Evolutionary conservation across 2,113 vertebrate genomes (phyloP), one percentile per base, ranked within the genome.

Genomic region (Centropus unirufus): DNA sequence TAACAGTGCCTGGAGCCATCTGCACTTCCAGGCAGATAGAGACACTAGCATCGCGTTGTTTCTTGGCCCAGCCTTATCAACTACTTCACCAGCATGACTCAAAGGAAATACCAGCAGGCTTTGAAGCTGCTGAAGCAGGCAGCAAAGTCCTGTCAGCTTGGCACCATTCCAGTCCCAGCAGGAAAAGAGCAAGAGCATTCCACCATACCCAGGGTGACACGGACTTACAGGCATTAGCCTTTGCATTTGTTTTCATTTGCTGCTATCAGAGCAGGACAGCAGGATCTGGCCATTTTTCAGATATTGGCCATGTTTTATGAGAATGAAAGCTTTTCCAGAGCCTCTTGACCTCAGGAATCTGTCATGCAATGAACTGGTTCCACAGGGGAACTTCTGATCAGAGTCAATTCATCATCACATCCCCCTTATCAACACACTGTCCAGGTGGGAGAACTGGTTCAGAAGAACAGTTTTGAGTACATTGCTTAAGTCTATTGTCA

Each of bases 81-180:
- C 62, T 89, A 55, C 90, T 81, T 95, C 67, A 78, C 66, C 72
- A 51, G 29, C 57, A 44, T 85, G 85, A 91, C 70, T 87, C 90
- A 92, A 82, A 97, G 89, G 91, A 96, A 95, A 90, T 63, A 49
- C 36, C 81, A 90, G 36, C 61, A 57, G 80, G 52, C 75, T 91
- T 90, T 82, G 88, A 72, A 94, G 81, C 79, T 73, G 77, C 74
- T 73, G 83, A 21, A 51, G 17, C 74, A 36, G 40, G 83, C 85
- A 77, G 54, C 1, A 4, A 27, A 72, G 44, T 27, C 14, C 68
- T 92, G 92, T 80, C 69, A 83, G 44, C 79, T 83, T 4, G 2
- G 87, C 75, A 20, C 24, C 0, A 3, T 80, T 94, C 93, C 91
- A 92, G 40, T 14, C 52, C 70, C 63, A 14, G 79, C 90, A 95